Conservation (phyloP, 2,113 vertebrate genomes). For the Tupaia chinensis region DNA sequence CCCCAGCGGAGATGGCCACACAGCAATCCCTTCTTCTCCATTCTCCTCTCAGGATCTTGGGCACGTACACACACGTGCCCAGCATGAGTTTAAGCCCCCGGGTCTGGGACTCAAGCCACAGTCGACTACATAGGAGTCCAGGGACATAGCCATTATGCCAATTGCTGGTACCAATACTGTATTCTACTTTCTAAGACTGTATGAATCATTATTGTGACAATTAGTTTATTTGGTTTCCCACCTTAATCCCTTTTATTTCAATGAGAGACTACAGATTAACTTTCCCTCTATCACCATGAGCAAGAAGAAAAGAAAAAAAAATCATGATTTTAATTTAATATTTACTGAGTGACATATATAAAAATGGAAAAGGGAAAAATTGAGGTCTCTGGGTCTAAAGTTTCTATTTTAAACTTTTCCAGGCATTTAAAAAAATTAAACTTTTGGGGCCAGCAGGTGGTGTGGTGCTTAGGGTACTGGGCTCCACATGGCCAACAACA, state of each 20-base stretch:
- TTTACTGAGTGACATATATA: background rate
- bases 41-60: too few relatives aligned
- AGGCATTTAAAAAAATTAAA: background rate
- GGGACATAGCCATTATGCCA: too few relatives aligned
- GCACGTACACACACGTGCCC: too few relatives aligned
- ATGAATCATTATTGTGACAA: slow-evolving; percentile 19
- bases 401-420: slow-evolving; percentile 49
- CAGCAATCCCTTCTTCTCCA: too few relatives aligned
- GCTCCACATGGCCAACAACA: too few relatives aligned
- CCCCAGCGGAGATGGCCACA: too few relatives aligned
- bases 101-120: too few relatives aligned
- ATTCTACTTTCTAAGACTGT: slow-evolving; percentile 23
- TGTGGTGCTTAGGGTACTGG: too few relatives aligned
- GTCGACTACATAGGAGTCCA: too few relatives aligned
- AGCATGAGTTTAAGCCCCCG: too few relatives aligned
- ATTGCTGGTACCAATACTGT: background rate
- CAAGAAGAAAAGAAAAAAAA: slow-evolving; percentile 20
- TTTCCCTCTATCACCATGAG: background rate
- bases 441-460: too few relatives aligned
- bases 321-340: slow-evolving; percentile 15
- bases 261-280: background rate
- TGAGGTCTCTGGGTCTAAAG: background rate
- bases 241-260: slow-evolving; percentile 58
- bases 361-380: slow-evolving; percentile 26
- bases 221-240: background rate